phyloP scores from a whole-genome alignment of 2,888 invertebrate genomes.

The Crioceris asparagi region DNA sequence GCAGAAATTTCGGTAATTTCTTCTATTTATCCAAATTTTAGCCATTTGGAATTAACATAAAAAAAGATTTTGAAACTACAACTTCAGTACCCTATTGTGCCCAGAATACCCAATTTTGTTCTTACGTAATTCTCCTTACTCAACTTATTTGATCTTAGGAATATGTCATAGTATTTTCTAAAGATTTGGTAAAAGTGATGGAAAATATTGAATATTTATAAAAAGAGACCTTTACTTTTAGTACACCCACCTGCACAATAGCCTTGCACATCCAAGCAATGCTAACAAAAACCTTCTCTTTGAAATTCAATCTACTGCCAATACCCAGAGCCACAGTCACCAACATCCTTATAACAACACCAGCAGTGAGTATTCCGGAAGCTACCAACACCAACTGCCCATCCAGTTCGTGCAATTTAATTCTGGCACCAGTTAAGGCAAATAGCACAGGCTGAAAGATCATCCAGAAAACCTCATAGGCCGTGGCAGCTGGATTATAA shows the following conservation, averaged over 20 bases:
- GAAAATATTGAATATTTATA: too few relatives aligned
- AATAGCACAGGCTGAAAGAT: conserved; percentile 92
- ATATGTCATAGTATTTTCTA: too few relatives aligned
- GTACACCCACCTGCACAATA: conserved; percentile 71
- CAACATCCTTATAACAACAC: conserved; percentile 54
- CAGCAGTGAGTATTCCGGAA: conserved; percentile 55
- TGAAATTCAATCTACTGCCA: conserved; percentile 71
- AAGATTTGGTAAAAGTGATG: too few relatives aligned
- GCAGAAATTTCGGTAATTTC: too few relatives aligned
- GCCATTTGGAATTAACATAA: too few relatives aligned
- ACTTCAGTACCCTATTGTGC: too few relatives aligned
- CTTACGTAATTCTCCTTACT: too few relatives aligned
- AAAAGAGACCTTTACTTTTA: not conserved
- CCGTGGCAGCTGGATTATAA: conserved; percentile 76
- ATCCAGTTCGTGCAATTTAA: conserved; percentile 66
- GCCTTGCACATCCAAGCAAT: conserved; percentile 94
- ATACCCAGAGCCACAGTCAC: conserved; percentile 59
- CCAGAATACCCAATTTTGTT: too few relatives aligned
- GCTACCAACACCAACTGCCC: conserved; percentile 58
- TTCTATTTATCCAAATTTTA: too few relatives aligned
- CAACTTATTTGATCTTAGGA: too few relatives aligned
- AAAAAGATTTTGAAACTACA: too few relatives aligned
- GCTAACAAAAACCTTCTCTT: conserved; percentile 85
- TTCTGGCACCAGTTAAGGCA: conserved; percentile 87
- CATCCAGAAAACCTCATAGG: conserved; percentile 91